Conservation (phyloP, 2,113 vertebrate genomes). For the Crocuta crocuta region DNA sequence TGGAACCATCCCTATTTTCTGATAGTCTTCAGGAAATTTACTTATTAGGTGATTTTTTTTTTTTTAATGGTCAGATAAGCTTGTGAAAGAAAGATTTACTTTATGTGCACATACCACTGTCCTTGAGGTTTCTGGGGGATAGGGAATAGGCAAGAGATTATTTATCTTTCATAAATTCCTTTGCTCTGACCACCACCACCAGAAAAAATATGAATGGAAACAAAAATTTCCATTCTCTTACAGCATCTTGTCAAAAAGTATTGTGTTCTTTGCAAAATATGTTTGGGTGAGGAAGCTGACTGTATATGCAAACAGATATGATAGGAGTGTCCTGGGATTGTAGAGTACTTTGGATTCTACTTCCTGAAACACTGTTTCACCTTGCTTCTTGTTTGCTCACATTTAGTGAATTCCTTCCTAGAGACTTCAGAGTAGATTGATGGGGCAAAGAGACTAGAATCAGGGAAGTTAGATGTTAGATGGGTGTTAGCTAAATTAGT, state of each 20-base stretch:
- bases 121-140: not conserved
- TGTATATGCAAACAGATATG: slow-evolving; percentile 11
- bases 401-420: not conserved
- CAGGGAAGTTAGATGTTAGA: not conserved
- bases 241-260: not conserved
- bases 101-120: not conserved
- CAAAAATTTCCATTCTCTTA: not conserved
- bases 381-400: not conserved
- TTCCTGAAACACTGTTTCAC: not conserved
- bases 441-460: not conserved
- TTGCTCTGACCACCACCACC: not conserved
- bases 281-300: not conserved
- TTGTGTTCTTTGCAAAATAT: slow-evolving; percentile 23
- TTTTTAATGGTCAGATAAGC: not conserved
- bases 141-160: not conserved
- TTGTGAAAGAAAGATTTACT: not conserved
- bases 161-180: not conserved
- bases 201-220: not conserved
- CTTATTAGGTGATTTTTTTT: not conserved
- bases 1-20: not conserved
- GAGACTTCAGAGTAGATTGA: not conserved
- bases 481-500: not conserved
- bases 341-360: not conserved
- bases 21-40: not conserved
- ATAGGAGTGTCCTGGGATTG: not conserved